Conservation (phyloP, 2,113 vertebrate species). For the Pomatostomus ruficeps region DNA sequence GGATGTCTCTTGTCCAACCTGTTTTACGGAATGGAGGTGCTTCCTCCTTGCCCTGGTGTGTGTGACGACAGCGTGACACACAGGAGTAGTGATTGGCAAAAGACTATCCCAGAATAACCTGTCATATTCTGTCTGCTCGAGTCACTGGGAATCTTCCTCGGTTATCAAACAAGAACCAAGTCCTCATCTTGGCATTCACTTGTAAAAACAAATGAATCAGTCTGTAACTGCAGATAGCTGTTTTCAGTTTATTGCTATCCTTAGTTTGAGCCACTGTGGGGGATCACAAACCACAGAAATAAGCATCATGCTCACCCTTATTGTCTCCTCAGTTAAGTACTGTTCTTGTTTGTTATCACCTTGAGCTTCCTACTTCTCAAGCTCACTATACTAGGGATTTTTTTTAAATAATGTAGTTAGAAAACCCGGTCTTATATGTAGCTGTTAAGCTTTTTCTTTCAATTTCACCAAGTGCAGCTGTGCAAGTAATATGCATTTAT, state of each 20-base stretch:
- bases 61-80: neutral
- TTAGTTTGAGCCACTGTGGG: neutral
- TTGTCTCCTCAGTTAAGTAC: neutral
- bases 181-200: neutral
- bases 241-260: neutral
- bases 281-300: neutral
- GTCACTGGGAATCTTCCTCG: neutral
- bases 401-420: neutral
- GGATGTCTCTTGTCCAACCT: neutral
- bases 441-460: neutral
- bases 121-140: neutral
- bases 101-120: neutral
- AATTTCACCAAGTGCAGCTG: neutral
- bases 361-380: neutral
- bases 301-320: accelerated
- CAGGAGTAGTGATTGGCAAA: accelerated
- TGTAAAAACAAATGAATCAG: neutral
- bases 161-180: neutral
- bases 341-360: neutral
- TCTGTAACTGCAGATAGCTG: neutral
- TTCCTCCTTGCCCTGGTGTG: neutral
- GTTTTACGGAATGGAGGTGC: neutral
- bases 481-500: neutral
- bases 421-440: neutral
- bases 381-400: neutral